phyloP scores from a whole-genome alignment of 2,888 invertebrate species.

The Octonoba sinensis region DNA sequence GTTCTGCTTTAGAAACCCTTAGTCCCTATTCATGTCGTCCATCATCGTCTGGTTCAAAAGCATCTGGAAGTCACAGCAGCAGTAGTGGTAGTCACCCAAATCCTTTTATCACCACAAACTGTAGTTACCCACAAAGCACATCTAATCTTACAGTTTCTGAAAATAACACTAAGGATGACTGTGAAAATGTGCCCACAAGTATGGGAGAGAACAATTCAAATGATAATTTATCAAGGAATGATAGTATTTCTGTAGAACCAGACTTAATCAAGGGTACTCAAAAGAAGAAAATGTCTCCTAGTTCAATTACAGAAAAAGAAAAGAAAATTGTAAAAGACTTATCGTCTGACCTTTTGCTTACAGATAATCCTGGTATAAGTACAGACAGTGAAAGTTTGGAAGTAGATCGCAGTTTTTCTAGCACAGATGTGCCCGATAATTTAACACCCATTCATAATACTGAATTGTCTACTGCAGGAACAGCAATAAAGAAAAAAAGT shows the following conservation, averaged over 20 bases:
- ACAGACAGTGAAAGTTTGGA: slow-evolving; percentile 62
- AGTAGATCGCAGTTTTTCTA: slow-evolving; percentile 54
- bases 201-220: slow-evolving; percentile 9
- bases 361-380: slow-evolving; percentile 49
- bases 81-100: slow-evolving; percentile 47
- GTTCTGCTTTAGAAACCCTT: slow-evolving; percentile 55
- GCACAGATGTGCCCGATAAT: slow-evolving; percentile 26
- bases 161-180: slow-evolving; percentile 22
- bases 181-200: slow-evolving; percentile 10
- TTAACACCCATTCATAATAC: slow-evolving; percentile 15
- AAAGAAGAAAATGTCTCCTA: slow-evolving; percentile 43
- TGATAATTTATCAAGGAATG: slow-evolving; percentile 11
- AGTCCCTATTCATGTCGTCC: slow-evolving; percentile 41
- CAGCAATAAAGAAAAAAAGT: slow-evolving; percentile 67
- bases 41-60: slow-evolving; percentile 55
- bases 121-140: slow-evolving; percentile 10
- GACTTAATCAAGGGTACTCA: slow-evolving; percentile 66
- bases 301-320: slow-evolving; percentile 18
- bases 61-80: slow-evolving; percentile 49
- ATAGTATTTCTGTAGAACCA: slow-evolving; percentile 60
- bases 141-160: slow-evolving; percentile 8
- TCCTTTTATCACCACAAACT: slow-evolving; percentile 4
- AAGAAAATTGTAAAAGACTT: slow-evolving; percentile 28
- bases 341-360: slow-evolving; percentile 17
- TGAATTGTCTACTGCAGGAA: slow-evolving; percentile 28